phyloP scores from a whole-genome alignment of 2,113 vertebrate genomes.

The Tichodroma muraria region DNA sequence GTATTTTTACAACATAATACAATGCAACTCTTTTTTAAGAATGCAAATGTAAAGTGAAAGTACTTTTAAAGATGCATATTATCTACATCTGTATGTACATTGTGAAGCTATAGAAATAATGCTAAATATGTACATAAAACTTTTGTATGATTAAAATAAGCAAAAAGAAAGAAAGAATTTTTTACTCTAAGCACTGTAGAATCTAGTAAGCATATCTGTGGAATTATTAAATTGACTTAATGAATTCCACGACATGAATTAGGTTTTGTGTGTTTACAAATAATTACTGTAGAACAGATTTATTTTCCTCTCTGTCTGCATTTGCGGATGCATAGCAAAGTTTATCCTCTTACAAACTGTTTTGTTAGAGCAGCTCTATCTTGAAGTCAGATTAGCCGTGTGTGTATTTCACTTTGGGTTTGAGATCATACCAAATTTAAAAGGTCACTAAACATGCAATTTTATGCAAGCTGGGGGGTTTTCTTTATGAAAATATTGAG shows the following conservation, averaged over 20 bases:
- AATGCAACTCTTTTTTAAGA: background rate
- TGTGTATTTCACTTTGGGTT: background rate
- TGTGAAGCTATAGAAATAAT: background rate
- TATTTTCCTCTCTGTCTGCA: background rate
- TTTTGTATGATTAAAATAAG: background rate
- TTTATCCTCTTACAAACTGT: background rate
- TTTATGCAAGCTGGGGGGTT: background rate
- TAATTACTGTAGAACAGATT: background rate
- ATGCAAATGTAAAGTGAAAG: background rate
- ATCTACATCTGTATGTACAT: background rate
- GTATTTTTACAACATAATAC: background rate
- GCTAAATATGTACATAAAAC: rapidly evolving
- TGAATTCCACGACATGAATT: background rate
- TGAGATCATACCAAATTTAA: background rate
- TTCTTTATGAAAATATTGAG: background rate
- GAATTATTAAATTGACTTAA: background rate
- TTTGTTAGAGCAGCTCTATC: background rate
- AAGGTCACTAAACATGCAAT: background rate
- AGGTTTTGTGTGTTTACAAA: background rate
- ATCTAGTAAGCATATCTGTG: background rate
- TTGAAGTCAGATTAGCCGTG: background rate
- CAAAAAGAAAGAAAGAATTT: background rate
- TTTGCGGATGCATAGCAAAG: background rate
- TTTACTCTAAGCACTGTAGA: background rate
- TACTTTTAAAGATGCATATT: background rate